phyloP scores from a whole-genome alignment of 2,888 invertebrate genomes.

The Drosophila nigritarsus region DNA sequence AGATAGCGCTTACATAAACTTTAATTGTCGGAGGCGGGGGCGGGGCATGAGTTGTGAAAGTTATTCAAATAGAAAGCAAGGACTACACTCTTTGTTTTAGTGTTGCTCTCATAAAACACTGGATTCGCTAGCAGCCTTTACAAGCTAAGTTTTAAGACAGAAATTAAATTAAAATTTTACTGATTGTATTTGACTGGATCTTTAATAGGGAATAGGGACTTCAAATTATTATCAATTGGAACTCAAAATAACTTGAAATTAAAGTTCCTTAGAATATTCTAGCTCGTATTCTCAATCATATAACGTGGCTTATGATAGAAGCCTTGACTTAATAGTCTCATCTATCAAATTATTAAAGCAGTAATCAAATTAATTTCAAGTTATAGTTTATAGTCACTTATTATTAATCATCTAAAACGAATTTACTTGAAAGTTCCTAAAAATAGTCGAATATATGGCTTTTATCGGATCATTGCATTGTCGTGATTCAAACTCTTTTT shows the following conservation, averaged over 20 bases:
- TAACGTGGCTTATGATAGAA: not conserved
- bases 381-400: not conserved
- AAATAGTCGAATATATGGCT: not conserved
- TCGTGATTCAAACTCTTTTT: not conserved
- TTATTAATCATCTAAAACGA: not conserved
- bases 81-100: not conserved
- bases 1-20: conserved; percentile 6
- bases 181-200: not conserved
- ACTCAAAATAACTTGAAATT: not conserved
- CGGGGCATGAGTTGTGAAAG: not conserved
- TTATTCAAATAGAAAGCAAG: not conserved
- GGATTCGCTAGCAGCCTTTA: no score
- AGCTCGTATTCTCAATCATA: not conserved
- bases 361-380: not conserved
- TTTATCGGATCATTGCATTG: not conserved
- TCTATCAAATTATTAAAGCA: not conserved
- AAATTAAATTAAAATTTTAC: not conserved
- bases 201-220: not conserved
- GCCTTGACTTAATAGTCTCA: not conserved
- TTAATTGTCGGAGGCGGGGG: not conserved
- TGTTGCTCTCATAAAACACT: not conserved
- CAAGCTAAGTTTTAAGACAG: not conserved
- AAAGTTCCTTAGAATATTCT: not conserved
- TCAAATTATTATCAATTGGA: not conserved
- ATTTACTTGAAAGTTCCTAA: no score